Percentiles rank a stretch among this genome's conserved stretches.
Conservation (phyloP, 2,888 invertebrate genomes). For the Ethmia dodecea region DNA sequence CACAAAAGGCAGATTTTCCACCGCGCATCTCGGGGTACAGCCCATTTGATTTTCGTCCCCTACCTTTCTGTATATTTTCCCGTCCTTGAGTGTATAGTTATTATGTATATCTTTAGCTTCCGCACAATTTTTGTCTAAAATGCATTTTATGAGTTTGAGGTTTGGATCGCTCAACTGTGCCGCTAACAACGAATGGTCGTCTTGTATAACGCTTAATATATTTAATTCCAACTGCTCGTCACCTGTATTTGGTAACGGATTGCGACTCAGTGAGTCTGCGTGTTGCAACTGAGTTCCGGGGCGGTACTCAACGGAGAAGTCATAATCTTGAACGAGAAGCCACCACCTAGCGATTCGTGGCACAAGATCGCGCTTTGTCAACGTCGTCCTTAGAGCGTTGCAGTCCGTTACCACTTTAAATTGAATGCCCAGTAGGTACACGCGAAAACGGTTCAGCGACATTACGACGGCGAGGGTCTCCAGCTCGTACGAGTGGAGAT, state of each 20-base stretch:
- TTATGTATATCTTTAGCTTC: conserved; percentile 1
- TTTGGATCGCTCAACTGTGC: conserved; percentile 11
- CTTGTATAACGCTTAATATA: background rate
- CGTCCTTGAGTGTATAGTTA: conserved; percentile 3
- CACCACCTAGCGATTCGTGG: conserved; percentile 33
- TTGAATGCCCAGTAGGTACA: conserved; percentile 15
- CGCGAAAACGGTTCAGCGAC: conserved; percentile 11
- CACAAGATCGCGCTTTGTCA: conserved; percentile 26
- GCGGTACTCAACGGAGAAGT: conserved; percentile 18
- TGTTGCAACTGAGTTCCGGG: conserved; percentile 23
- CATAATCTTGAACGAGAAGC: conserved; percentile 25
- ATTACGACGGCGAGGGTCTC: conserved; percentile 22
- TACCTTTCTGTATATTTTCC: conserved; percentile 2
- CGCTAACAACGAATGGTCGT: conserved; percentile 4
- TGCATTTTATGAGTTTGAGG: conserved; percentile 2
- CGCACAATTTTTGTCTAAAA: conserved; percentile 10
- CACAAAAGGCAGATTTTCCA: conserved; percentile 5
- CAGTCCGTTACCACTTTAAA: conserved; percentile 31
- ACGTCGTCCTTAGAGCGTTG: conserved; percentile 24
- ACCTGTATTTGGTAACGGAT: conserved; percentile 1
- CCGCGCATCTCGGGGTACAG: conserved; percentile 4
- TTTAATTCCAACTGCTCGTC: background rate
- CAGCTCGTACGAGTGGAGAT: conserved; percentile 18
- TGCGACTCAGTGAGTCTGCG: conserved; percentile 29
- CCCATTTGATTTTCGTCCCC: conserved; percentile 5